phyloP scores from a whole-genome alignment of 2,797 vertebrate species.

The Poecilia picta region DNA sequence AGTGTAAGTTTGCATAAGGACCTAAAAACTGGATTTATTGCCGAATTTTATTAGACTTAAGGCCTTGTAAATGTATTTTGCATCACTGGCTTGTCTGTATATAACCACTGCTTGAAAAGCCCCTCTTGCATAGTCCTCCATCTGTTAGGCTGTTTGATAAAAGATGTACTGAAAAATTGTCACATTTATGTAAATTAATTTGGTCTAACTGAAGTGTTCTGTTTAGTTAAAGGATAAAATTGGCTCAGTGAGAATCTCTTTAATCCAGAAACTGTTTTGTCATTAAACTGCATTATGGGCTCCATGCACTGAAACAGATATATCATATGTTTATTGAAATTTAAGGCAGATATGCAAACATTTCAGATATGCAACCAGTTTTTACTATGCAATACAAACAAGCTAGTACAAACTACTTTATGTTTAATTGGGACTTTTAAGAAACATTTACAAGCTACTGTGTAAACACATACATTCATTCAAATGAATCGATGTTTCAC shows the following conservation, averaged over 20 bases:
- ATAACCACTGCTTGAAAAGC: conserved; percentile 24
- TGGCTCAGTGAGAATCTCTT: neutral
- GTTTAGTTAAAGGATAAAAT: neutral
- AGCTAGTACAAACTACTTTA: neutral
- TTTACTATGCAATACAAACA: neutral
- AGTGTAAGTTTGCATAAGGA: neutral
- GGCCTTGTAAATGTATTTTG: neutral
- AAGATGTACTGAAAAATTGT: neutral
- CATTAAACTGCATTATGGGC: neutral
- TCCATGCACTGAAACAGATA: neutral
- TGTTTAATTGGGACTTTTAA: neutral
- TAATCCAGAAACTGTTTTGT: neutral
- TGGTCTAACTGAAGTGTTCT: neutral
- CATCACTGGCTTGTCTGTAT: neutral
- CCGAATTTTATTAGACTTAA: neutral
- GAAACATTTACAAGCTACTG: neutral
- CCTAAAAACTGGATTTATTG: neutral
- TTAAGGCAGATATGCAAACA: neutral
- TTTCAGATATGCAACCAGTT: neutral
- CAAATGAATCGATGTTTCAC: neutral
- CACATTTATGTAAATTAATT: neutral
- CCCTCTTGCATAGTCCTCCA: neutral
- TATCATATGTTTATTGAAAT: neutral
- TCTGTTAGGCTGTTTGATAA: neutral
- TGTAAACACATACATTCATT: neutral